phyloP scores from a whole-genome alignment of 2,797 vertebrate genomes.

The Tragopan temminckii region DNA sequence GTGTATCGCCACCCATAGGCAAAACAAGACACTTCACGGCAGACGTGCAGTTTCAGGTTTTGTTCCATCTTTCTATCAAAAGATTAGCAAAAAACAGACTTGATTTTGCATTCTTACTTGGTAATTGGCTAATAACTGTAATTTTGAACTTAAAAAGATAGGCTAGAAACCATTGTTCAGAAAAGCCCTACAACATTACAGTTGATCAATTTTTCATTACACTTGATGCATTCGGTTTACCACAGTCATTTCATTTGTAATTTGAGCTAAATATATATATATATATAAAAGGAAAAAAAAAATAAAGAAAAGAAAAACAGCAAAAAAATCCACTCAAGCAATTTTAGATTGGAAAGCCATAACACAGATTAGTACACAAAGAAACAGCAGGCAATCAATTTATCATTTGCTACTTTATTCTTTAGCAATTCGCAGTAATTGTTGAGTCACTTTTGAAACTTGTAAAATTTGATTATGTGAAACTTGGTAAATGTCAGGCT shows the following conservation, averaged over 20 bases:
- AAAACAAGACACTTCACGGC: not conserved
- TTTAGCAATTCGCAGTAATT: constrained; percentile 49
- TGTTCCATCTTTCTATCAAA: not conserved
- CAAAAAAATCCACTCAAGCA: constrained; percentile 30
- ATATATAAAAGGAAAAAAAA: not conserved
- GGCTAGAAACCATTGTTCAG: constrained; percentile 18
- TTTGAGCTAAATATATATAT: constrained; percentile 31
- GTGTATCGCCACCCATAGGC: not conserved
- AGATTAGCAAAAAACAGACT: not conserved
- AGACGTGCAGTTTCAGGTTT: not conserved
- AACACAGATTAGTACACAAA: constrained; percentile 63
- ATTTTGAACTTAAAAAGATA: constrained; percentile 49
- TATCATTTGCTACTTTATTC: constrained; percentile 51
- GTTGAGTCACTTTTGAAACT: constrained; percentile 46
- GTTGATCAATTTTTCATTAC: constrained; percentile 67
- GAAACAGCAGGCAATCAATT: constrained; percentile 54
- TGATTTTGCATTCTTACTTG: not conserved
- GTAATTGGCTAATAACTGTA: constrained; percentile 51
- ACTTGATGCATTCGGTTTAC: constrained; percentile 39
- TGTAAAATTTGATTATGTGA: constrained; percentile 41
- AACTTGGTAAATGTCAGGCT: constrained; percentile 4
- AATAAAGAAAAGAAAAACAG: not conserved
- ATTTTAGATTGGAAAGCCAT: constrained; percentile 62
- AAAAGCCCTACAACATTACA: constrained; percentile 18
- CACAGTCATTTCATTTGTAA: constrained; percentile 55